A percentile compares a stretch with the other conserved stretches of the same genome.
phyloP scores from a whole-genome alignment of 2,888 invertebrate genomes.

The Pristionchus mayeri region DNA sequence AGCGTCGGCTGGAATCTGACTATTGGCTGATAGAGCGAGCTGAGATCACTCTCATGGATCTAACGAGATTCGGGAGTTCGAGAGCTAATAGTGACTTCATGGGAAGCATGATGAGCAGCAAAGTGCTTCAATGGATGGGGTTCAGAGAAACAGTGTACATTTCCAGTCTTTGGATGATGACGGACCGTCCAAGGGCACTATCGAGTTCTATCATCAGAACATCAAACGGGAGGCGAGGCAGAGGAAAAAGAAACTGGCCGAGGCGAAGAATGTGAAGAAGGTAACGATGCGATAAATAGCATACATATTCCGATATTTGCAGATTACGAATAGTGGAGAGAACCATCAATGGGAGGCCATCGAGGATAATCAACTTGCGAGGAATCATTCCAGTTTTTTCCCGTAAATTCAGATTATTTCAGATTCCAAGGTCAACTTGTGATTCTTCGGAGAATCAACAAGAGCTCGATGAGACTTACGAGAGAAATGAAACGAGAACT shows the following conservation, averaged over 20 bases:
- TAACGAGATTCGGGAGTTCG: slow-evolving; percentile 57
- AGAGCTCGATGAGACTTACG: slow-evolving; percentile 57
- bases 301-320: neutral
- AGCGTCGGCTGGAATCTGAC: slow-evolving; percentile 57
- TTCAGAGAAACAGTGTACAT: neutral
- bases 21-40: slow-evolving; percentile 57
- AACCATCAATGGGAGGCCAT: slow-evolving; percentile 56
- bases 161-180: neutral
- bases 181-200: slow-evolving; percentile 35
- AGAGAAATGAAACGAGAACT: slow-evolving; percentile 63
- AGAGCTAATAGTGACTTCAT: slow-evolving; percentile 55
- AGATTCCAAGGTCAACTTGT: slow-evolving; percentile 52
- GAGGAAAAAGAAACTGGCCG: slow-evolving; percentile 42
- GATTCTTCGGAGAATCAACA: slow-evolving; percentile 58
- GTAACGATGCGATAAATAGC: neutral
- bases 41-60: slow-evolving; percentile 56
- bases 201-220: slow-evolving; percentile 59
- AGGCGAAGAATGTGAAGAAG: slow-evolving; percentile 5
- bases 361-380: slow-evolving; percentile 58
- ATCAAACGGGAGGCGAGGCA: slow-evolving; percentile 52
- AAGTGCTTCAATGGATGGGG: neutral
- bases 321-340: neutral
- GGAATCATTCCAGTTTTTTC: slow-evolving; percentile 43
- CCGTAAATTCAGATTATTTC: neutral
- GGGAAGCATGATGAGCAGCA: slow-evolving; percentile 44